Evolutionary conservation across 2,888 invertebrate species (phyloP), one percentile per base, ranked within the genome.

Genomic region (Pemphredon lugubris): DNA sequence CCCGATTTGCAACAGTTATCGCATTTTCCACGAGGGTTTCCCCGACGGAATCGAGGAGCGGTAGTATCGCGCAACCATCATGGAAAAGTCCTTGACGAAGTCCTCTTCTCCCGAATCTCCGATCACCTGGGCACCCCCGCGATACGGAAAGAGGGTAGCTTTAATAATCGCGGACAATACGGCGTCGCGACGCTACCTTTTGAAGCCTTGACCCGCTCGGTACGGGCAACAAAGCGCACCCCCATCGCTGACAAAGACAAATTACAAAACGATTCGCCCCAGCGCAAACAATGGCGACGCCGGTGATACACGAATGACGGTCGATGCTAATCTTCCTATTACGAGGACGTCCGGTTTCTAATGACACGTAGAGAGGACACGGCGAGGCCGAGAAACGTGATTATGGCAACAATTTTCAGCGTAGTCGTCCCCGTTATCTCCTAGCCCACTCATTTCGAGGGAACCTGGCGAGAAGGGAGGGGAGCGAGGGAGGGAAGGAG

Each of bases 201-300:
- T 16, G 13, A 39, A 60, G 30, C 54, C 68, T 60, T 54, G 68
- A 74, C 50, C 60, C 44, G 18, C 11, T n/a, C 13, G 34, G 3
- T 32, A 59, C 26, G 32, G 18, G 2, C 7, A 18, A 40, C 42
- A 44, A 48, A 13, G 6, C 37, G 47, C 26, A 9, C 21, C 11
- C n/a, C 6, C 7, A 2, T 7, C 6, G 14, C 37, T 58, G 34
- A 45, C 60, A 44, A 60, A 75, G 73, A 73, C 63, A 73, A 77
- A 73, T 68, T 40, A 18, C 64, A 40, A 32, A 61, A 39, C 42
- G 69, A 77, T 69, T 42, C 53, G 51, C 44, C n/a, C n/a, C 47
- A 39, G 40, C 45, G 64, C 37, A 45, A 69, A 61, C 78, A 65
- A 77, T 68, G 57, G 34, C 30, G 5, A 14, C 18, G 13, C 50